phyloP scores from a whole-genome alignment of 2,888 invertebrate species.

The Heliconius aoede region DNA sequence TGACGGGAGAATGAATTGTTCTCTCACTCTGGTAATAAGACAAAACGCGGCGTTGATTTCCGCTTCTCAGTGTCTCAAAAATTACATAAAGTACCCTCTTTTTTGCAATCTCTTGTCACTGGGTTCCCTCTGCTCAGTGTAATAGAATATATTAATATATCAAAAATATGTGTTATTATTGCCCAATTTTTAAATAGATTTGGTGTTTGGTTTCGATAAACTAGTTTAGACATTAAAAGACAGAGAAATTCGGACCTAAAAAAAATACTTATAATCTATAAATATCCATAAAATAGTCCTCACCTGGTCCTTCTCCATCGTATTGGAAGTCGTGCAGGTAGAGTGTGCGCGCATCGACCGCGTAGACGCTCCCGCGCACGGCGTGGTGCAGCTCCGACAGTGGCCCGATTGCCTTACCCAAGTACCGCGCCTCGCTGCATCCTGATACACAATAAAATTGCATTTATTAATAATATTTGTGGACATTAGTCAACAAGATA shows the following conservation, averaged over 20 bases:
- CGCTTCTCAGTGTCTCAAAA: too few species aligned
- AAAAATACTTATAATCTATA: too few species aligned
- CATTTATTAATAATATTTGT: not conserved
- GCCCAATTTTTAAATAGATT: too few species aligned
- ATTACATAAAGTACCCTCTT: too few species aligned
- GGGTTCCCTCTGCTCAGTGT: too few species aligned
- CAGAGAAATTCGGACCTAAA: too few species aligned
- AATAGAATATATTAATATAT: too few species aligned
- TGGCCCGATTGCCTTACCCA: constrained; percentile 90
- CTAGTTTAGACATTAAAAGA: too few species aligned
- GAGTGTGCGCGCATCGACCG: constrained; percentile 93
- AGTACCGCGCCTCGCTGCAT: constrained; percentile 78
- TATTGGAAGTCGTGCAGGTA: constrained; percentile 94
- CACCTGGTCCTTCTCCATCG: constrained; percentile 95
- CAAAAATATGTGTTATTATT: too few species aligned
- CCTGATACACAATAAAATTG: constrained; percentile 37
- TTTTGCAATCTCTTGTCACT: too few species aligned
- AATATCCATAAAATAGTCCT: constrained; percentile 45
- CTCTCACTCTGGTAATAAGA: not conserved
- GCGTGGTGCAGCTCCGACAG: constrained; percentile 92
- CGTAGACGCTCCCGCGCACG: constrained; percentile 93
- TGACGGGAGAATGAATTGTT: not conserved
- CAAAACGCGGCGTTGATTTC: too few species aligned
- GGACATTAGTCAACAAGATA: not conserved
- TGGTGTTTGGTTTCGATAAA: too few species aligned